Conservation (phyloP, 2,797 vertebrate genomes). For the Premnoplex brunnescens region DNA sequence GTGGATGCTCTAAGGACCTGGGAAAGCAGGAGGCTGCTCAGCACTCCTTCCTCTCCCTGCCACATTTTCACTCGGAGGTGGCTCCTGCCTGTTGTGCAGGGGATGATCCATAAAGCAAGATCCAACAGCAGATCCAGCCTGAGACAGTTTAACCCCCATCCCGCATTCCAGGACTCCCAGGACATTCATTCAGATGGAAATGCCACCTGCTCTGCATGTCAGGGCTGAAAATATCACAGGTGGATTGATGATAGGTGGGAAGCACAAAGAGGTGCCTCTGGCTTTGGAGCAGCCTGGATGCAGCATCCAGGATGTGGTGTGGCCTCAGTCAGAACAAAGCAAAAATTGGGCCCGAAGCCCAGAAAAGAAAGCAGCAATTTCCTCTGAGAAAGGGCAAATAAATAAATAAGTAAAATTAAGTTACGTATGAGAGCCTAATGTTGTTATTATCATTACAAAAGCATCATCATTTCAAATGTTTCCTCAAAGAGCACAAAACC, state of each 20-base stretch:
- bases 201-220: background rate
- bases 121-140: background rate
- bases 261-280: background rate
- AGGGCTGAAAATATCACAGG: background rate
- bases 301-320: background rate
- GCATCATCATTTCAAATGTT: background rate
- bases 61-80: accelerated
- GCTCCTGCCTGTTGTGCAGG: background rate
- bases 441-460: background rate
- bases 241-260: background rate
- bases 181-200: background rate
- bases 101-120: background rate
- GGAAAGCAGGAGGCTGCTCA: background rate
- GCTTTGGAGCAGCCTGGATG: background rate
- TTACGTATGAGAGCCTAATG: background rate
- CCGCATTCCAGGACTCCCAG: background rate
- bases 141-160: background rate
- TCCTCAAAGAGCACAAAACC: background rate
- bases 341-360: background rate
- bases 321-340: background rate
- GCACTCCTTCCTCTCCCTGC: background rate
- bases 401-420: constrained; percentile 30
- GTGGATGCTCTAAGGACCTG: background rate
- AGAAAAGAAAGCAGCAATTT: constrained; percentile 45
- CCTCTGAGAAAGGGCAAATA: constrained; percentile 47